A percentile compares a stretch with the other conserved stretches of the same genome.
Evolutionary conservation across 2,797 vertebrate species (phyloP).

Genomic region (Lithobates pipiens): DNA sequence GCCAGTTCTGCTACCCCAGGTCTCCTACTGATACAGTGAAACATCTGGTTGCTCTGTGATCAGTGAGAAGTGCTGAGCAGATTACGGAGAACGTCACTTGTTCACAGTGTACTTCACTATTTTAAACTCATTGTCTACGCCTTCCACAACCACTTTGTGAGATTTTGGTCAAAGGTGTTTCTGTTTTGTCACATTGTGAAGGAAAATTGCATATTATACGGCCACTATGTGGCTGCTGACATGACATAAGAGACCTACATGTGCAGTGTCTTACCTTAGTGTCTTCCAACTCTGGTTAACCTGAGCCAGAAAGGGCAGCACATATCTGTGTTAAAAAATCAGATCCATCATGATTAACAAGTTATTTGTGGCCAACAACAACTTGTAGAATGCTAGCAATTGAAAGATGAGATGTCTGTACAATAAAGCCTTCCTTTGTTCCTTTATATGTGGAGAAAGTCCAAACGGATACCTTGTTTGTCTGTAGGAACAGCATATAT

Average conservation of each 20-base stretch:
- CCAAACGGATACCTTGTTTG: not conserved
- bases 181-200: not conserved
- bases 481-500: not conserved
- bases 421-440: not conserved
- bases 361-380: not conserved
- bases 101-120: not conserved
- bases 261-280: not conserved
- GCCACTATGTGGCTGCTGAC: not conserved
- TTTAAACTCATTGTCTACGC: too few relatives aligned
- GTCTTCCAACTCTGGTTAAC: too few relatives aligned
- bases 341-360: not conserved
- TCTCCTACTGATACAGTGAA: too few relatives aligned
- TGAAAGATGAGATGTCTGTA: constrained; percentile 14
- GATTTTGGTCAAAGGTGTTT: too few relatives aligned
- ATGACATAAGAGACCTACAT: not conserved
- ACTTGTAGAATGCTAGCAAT: constrained; percentile 13
- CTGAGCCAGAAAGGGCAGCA: constrained; percentile 4
- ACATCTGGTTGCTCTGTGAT: not conserved
- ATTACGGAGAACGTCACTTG: not conserved
- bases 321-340: not conserved
- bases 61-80: not conserved
- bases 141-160: too few relatives aligned
- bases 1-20: too few relatives aligned
- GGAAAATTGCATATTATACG: not conserved
- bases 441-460: not conserved